Base-by-base conservation (phyloP, 2,888 invertebrate species). In the Emmelina monodactyla region DNA sequence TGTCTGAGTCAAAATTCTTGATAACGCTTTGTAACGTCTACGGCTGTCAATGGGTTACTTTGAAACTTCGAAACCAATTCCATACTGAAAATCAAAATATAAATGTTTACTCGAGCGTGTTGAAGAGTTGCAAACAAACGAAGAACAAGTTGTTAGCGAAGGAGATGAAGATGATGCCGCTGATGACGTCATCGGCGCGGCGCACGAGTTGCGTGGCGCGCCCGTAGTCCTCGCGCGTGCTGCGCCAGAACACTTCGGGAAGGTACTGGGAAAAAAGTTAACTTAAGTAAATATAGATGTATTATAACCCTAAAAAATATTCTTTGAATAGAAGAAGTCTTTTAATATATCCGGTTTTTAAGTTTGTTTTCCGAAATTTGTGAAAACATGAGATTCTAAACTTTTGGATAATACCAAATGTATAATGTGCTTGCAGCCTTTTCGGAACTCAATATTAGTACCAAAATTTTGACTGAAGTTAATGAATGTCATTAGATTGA, bases 81-180 rank as follows among this genome's bases (percentile, higher is more conserved):
- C n/a, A n/a, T n/a, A n/a, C n/a, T n/a, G n/a, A n/a, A n/a, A n/a
- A n/a, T n/a, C n/a, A n/a, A n/a, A n/a, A n/a, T n/a, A n/a, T n/a
- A n/a, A n/a, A 30, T 19, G 53, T 83, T 81, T 62, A 88, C 87
- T 85, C 85, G 41, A 88, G 78, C 39, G 85, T 86, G 51, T 88
- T 84, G 49, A 87, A 88, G 5, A 89, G 73, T 49, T 89, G 88
- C 16, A 88, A 76, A 40, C 89, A 88, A 44, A 89, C 84, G 55
- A 88, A 89, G 65, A 87, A 89, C 31, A 89, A 76, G 51, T 89
- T 88, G 46, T 85, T 88, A 1, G 85, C 81, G 47, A 88, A 88
- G 2, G 88, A 87, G 7, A 89, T 72, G 28, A 88, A 73, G 7
- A 89, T 81, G 33, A 89, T 63, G 7, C 82, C 80, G 9, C 85